A percentile compares a stretch with the other conserved stretches of the same genome.
Conservation (phyloP, 2,113 vertebrate genomes). For the Stictonetta naevosa region DNA sequence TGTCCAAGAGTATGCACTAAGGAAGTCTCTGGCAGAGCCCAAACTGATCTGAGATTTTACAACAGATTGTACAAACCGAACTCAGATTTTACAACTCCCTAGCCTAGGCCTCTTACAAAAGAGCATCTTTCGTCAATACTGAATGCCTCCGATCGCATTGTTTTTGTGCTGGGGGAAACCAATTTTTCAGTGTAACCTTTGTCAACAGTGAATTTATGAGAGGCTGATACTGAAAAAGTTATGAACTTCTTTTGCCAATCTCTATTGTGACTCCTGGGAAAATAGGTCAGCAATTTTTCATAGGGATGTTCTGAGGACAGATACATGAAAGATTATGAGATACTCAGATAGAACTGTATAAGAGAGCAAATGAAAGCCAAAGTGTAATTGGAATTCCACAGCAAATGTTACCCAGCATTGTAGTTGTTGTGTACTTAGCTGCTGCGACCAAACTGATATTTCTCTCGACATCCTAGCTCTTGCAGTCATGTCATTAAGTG, state of each 20-base stretch:
- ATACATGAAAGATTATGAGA: neutral
- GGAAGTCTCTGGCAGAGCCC: neutral
- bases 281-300: neutral
- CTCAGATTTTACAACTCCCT: neutral
- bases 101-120: neutral
- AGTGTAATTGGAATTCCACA: neutral
- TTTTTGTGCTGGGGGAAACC: neutral
- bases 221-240: neutral
- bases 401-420: neutral
- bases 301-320: neutral
- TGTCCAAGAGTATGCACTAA: neutral
- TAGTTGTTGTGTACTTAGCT: neutral
- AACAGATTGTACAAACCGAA: neutral
- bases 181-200: neutral
- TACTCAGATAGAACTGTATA: neutral
- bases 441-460: neutral
- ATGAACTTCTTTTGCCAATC: neutral
- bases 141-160: neutral
- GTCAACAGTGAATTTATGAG: neutral
- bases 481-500: neutral
- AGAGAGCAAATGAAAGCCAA: neutral
- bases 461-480: neutral
- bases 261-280: neutral
- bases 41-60: neutral
- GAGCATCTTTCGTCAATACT: neutral